These are phyloP conservation scores for Hypena proboscidalis DNA, from an alignment of 2,888 invertebrate species.

Conservation along the genomic window DNA sequence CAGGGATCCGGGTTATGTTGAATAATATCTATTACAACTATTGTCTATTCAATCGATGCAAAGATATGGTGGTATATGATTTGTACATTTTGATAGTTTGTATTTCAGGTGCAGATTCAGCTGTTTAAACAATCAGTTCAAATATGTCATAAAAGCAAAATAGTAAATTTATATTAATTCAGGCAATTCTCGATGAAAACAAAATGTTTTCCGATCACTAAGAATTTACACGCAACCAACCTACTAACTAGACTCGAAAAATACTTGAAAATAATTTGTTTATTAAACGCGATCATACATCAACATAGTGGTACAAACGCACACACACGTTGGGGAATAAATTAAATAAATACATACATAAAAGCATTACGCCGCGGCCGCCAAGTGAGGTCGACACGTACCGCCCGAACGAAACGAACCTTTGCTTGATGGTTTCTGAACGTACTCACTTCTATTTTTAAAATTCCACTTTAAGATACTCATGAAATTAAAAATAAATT, in stretches of 20 bases:
- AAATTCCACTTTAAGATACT: conserved; percentile 20
- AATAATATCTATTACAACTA: conserved; percentile 30
- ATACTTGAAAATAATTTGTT: conserved; percentile 1
- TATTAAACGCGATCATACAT: conserved; percentile 27
- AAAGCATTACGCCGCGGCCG: conserved; percentile 57
- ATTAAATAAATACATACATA: conserved; percentile 64
- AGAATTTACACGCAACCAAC: too few species aligned
- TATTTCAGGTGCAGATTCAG: too few species aligned
- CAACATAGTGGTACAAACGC: conserved; percentile 25
- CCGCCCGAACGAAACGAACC: conserved; percentile 35
- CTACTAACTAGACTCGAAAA: too few species aligned
- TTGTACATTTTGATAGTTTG: neutral
- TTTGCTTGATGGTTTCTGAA: conserved; percentile 34
- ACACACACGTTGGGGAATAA: conserved; percentile 54
- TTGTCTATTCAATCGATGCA: conserved; percentile 3
- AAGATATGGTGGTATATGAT: conserved; percentile 6
- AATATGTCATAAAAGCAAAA: too few species aligned
- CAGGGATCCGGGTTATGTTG: conserved; percentile 40
- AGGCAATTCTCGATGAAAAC: too few species aligned
- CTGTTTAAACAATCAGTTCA: too few species aligned
- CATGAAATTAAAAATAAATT: conserved; percentile 9
- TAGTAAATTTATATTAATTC: too few species aligned
- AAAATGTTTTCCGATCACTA: too few species aligned
- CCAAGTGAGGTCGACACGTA: conserved; percentile 65
- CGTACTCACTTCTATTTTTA: conserved; percentile 26